Percentiles rank a stretch among this genome's conserved stretches.
Conservation (phyloP, 2,113 vertebrate genomes). For the Glaucidium brasilianum region DNA sequence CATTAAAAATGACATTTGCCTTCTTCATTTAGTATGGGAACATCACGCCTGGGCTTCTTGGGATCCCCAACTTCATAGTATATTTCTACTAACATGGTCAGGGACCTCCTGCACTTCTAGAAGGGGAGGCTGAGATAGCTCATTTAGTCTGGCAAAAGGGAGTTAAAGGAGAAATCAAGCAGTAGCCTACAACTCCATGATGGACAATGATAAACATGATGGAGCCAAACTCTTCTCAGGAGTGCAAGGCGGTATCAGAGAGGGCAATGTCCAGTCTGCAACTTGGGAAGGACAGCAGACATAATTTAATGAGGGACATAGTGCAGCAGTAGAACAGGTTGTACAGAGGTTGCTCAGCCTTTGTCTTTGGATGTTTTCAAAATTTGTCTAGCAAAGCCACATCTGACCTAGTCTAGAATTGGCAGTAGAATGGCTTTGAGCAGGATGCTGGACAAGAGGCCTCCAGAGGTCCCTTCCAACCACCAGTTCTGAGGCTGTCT, state of each 20-base stretch:
- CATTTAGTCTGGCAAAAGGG: background rate
- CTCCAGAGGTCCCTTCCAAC: background rate
- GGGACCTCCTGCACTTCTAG: background rate
- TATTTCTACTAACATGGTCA: background rate
- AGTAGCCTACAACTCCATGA: background rate
- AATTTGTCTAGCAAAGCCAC: background rate
- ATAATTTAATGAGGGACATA: background rate
- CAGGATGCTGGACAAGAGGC: background rate
- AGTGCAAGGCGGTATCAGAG: background rate
- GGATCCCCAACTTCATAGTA: background rate
- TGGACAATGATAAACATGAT: background rate
- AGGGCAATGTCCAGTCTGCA: background rate
- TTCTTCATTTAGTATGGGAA: background rate
- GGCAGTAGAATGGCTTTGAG: background rate
- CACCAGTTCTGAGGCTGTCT: background rate
- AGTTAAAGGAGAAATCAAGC: background rate
- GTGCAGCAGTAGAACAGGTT: background rate
- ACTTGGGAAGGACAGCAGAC: background rate
- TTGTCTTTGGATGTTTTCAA: background rate
- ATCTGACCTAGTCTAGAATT: background rate
- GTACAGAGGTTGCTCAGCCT: background rate
- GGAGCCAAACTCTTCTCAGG: background rate
- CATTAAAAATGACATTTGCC: background rate
- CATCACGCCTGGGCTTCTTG: background rate
- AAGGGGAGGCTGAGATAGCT: background rate